phyloP scores from a whole-genome alignment of 2,113 vertebrate genomes.

The Numenius arquata region DNA sequence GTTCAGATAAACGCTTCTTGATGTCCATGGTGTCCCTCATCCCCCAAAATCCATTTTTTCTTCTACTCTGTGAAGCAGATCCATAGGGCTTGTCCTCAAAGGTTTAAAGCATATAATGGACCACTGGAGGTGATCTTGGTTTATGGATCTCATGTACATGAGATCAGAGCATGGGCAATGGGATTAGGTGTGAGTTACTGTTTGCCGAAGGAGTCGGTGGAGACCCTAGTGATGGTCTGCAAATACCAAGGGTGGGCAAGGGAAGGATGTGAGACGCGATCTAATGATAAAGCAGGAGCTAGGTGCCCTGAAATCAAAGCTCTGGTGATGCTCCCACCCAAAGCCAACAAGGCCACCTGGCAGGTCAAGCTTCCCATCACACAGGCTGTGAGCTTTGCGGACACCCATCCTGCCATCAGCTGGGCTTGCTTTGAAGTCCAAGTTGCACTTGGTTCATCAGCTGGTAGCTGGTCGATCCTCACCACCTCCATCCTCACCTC shows the following conservation, averaged over 20 bases:
- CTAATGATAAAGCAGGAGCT: background rate
- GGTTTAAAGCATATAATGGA: background rate
- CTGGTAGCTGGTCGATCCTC: background rate
- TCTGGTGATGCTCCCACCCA: background rate
- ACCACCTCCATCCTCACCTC: background rate
- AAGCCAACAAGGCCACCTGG: background rate
- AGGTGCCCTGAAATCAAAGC: background rate
- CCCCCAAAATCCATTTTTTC: background rate
- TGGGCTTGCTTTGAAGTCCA: background rate
- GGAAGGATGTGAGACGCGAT: background rate
- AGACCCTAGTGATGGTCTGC: background rate
- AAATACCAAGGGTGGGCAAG: background rate
- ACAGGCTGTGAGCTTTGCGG: background rate
- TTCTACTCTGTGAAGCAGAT: background rate
- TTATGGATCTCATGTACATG: background rate
- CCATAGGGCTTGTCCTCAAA: background rate
- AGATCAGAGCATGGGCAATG: background rate
- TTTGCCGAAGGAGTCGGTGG: background rate
- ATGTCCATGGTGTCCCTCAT: background rate
- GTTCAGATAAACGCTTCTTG: background rate
- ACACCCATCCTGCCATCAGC: background rate
- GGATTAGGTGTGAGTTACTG: background rate
- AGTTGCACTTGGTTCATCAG: background rate
- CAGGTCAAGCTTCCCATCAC: background rate
- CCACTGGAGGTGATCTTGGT: background rate